Base-by-base conservation (phyloP, 35 echinoderm and acorn worm species). In the Diadema setosum region DNA sequence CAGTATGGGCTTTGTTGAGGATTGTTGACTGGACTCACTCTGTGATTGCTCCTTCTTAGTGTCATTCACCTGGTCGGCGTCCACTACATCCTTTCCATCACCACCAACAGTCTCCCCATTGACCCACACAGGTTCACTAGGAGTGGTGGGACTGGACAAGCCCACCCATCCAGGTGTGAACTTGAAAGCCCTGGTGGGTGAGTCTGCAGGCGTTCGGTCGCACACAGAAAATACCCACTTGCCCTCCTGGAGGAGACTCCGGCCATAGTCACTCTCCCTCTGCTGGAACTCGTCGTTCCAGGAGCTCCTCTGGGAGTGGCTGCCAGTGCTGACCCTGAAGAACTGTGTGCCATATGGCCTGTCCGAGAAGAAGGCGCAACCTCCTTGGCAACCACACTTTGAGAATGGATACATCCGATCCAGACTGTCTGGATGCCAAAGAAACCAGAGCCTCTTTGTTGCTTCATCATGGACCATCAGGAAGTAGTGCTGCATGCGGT, bases 361-460 rank as follows among this genome's bases (percentile, higher is more conserved):
- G 20, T 85, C 48, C 7, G 64, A 84, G 82, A 98, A 98, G 73
- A 98, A 98, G 5, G 84, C 46, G 59, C 96, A 98, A 7, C 96
- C 96, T 0, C 96, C 96, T 8, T 88, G 96, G 70, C 96, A 98
- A 6, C 96, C 96, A 89, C 96, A 98, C 59, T 80, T 86, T 58
- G 48, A 20, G 20, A 63, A 21, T 76, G 84, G 85, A 29, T 87
- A 29, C 65, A 60, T 25, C 46, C 83, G 31, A 14, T 50, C 29
- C 40, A 55, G 39, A 73, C 82, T 75, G 1, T 88, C 85, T 42
- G 27, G 27, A 9, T 65, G 81, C 96, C 96, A 98, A 1, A 98
- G 61, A 43, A 98, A 98, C 96, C 96, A 98, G 24, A 98, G 60
- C 15, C 96, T 75, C 39, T 91, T 85, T 1, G 42, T 87, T 39